phyloP scores from a whole-genome alignment of 2,888 invertebrate species.

The Rutpela maculata region DNA sequence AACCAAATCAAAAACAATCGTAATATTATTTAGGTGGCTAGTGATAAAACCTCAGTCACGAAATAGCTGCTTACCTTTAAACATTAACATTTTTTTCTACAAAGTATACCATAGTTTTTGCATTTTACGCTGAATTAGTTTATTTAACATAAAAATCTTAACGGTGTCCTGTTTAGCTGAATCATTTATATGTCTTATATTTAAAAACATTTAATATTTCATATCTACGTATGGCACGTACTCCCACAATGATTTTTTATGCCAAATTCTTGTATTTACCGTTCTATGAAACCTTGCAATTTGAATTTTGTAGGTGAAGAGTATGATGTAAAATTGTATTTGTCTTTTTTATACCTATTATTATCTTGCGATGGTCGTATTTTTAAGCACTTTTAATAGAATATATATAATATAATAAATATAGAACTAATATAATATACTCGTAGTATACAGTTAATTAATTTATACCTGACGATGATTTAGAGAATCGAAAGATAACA shows the following conservation, averaged over 20 bases:
- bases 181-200: constrained; percentile 22
- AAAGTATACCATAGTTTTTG: not conserved
- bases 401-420: no score
- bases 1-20: not conserved
- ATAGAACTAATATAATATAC: no score
- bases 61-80: constrained; percentile 10
- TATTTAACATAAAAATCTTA: constrained; percentile 21
- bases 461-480: no score
- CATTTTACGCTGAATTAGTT: constrained; percentile 31
- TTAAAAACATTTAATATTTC: constrained; percentile 27
- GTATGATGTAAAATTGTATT: no score
- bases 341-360: no score
- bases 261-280: constrained; percentile 1
- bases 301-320: not conserved
- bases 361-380: no score
- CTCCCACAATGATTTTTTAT: constrained; percentile 14
- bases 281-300: not conserved
- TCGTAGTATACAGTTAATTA: no score
- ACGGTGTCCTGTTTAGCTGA: constrained; percentile 33
- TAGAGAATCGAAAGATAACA: no score
- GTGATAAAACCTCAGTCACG: constrained; percentile 23
- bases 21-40: not conserved
- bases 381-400: no score
- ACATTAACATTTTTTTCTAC: constrained; percentile 11
- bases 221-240: constrained; percentile 14